Base-by-base conservation (phyloP, 2,797 vertebrate genomes). In the Enteromius unitaeniatus region DNA sequence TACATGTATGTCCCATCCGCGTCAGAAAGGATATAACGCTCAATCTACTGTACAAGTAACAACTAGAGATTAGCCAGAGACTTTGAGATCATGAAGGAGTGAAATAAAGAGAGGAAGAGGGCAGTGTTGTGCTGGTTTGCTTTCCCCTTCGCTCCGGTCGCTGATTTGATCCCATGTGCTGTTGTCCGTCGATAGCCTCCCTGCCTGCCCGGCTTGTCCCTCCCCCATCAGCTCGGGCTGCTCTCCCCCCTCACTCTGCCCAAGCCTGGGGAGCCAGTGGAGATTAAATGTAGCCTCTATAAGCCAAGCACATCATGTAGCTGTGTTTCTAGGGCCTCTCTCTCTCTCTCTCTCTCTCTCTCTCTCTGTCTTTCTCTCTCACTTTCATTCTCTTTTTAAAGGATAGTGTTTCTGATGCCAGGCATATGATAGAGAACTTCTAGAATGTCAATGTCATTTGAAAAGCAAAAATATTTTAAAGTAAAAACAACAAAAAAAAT, bases 201-300 rank as follows among this genome's bases (percentile, higher is more conserved):
- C 90, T 95, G 90, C 83, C 86, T 88, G 64, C 85, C 87, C 82
- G 79, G 79, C 89, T 91, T 87, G 89, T 91, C 91, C 92, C 91
- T 94, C 92, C 92, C 92, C 92, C 92, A 93, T 95, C 87, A 88
- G 89, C 82, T 88, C 87, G 72, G 90, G 60, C 82, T 69, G 42
- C 86, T 81, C 87, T 83, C 91, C 88, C 92, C 90, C 86, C 86
- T 90, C 93, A 91, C 92, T 93, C 94, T 94, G 91, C 95, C 92
- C 94, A 94, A 97, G 95, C 96, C 95, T 95, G 94, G 93, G 96
- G 95, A 97, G 95, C 95, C 95, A 96, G 95, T 91, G 92, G 95
- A 97, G 97, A 97, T 97, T 96, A 97, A 97, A 97, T 97, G 96
- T 97, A 96, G 95, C 95, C 96, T 96, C 95, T 95, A 94, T 96